Conservation (phyloP, 2,113 vertebrate genomes). For the Scomber colias region DNA sequence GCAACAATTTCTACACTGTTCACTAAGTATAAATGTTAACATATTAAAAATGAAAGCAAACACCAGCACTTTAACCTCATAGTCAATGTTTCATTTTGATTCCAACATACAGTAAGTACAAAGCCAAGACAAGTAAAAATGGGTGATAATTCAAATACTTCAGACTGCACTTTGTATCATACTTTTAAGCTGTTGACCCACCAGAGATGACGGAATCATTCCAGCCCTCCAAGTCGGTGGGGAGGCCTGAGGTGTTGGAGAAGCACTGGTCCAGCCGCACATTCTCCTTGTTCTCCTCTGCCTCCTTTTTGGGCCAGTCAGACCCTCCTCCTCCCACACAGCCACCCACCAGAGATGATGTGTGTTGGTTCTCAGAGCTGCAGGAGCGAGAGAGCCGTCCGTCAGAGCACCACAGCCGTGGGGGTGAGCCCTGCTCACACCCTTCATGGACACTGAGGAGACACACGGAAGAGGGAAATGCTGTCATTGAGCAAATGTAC, state of each 20-base stretch:
- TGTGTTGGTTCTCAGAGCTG: slow-evolving; percentile 88
- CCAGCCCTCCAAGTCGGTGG: slow-evolving; percentile 89
- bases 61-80: neutral
- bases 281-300: slow-evolving; percentile 98
- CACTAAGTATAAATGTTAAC: neutral
- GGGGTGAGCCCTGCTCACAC: slow-evolving; percentile 89
- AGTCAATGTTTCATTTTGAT: neutral
- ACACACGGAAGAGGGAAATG: neutral
- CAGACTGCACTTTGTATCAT: neutral
- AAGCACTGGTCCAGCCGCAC: slow-evolving; percentile 90
- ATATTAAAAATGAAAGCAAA: neutral
- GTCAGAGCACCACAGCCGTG: slow-evolving; percentile 88
- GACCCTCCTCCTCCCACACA: slow-evolving; percentile 65
- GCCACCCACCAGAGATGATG: slow-evolving; percentile 27
- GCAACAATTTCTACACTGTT: neutral
- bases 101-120: neutral
- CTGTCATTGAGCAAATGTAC: neutral
- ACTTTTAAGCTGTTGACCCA: slow-evolving; percentile 71
- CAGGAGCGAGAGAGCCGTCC: slow-evolving; percentile 88
- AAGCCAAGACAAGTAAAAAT: neutral
- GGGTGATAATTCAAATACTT: neutral
- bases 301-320: slow-evolving; percentile 87
- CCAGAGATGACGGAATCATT: slow-evolving; percentile 96
- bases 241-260: slow-evolving; percentile 86
- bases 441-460: slow-evolving; percentile 89